These are phyloP conservation scores for Erethizon dorsatum DNA, from an alignment of 2,797 vertebrate genomes.

Conservation along the genomic window DNA sequence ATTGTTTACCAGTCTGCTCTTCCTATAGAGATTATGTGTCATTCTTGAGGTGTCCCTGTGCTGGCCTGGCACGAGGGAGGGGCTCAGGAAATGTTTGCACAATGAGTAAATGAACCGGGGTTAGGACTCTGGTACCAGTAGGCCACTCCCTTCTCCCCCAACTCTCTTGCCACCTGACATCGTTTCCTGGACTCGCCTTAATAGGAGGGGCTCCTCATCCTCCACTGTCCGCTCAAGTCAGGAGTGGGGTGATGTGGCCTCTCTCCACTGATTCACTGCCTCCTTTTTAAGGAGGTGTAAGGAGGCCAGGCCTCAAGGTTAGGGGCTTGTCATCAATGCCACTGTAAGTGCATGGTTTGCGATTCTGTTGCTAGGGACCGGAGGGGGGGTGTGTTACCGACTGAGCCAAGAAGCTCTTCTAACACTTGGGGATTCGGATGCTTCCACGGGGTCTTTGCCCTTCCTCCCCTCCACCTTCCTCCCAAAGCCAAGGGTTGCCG, in stretches of 20 bases:
- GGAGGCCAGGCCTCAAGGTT: neutral
- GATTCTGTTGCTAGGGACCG: neutral
- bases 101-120: conserved; percentile 59
- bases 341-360: neutral
- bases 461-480: neutral
- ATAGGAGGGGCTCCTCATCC: neutral
- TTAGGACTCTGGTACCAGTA: neutral
- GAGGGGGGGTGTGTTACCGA: neutral
- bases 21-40: conserved; percentile 62
- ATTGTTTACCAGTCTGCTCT: conserved; percentile 73
- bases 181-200: conserved; percentile 30
- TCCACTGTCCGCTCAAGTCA: neutral
- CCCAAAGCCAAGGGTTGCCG: neutral
- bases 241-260: neutral
- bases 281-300: neutral
- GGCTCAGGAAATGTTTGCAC: conserved; percentile 67
- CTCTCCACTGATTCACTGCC: neutral
- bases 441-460: neutral
- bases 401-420: neutral
- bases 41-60: conserved; percentile 66
- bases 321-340: neutral
- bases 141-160: neutral
- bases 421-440: conserved; percentile 19
- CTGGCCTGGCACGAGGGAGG: conserved; percentile 35
- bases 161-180: conserved; percentile 2